Percentiles rank a stretch among this genome's conserved stretches.
Conservation (phyloP, 1,140 invertebrate genomes). For the Hycleus phaleratus region DNA sequence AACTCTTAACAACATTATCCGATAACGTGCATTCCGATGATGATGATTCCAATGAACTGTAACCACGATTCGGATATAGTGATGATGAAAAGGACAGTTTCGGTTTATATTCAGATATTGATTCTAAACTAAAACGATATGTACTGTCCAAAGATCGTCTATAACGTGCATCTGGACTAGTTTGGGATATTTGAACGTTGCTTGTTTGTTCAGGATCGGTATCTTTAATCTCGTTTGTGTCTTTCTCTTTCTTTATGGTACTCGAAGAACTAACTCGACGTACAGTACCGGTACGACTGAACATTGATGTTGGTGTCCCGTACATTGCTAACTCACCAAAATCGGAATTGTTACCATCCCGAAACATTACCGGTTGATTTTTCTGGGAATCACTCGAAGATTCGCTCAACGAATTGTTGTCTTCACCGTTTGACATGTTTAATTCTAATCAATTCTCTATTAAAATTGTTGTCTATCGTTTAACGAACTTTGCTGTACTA, state of each 20-base stretch:
- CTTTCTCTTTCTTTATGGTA: constrained; percentile 2
- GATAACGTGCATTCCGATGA: constrained; percentile 29
- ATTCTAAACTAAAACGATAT: constrained; percentile 36
- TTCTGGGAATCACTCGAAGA: no score
- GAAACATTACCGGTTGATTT: constrained; percentile 11
- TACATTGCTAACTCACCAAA: constrained; percentile 23
- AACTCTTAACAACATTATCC: constrained; percentile 27
- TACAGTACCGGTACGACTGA: constrained; percentile 32
- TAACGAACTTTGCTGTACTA: no score
- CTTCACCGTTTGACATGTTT: no score
- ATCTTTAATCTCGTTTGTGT: constrained; percentile 1
- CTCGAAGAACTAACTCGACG: constrained; percentile 18
- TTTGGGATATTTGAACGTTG: constrained; percentile 1
- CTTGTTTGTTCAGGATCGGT: neutral
- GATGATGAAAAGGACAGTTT: constrained; percentile 30
- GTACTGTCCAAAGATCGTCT: constrained; percentile 33
- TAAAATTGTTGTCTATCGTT: no score
- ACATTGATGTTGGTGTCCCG: constrained; percentile 21
- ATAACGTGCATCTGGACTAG: constrained; percentile 16
- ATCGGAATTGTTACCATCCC: constrained; percentile 15
- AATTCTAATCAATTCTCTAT: no score
- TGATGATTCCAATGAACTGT: constrained; percentile 25
- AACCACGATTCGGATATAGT: constrained; percentile 18
- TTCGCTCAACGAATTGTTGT: no score
- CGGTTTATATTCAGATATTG: constrained; percentile 37